A percentile compares a stretch with the other conserved stretches of the same genome.
These are phyloP conservation scores for Micrasema minimum DNA, from an alignment of 1,140 invertebrate species.

Conservation along the genomic window DNA sequence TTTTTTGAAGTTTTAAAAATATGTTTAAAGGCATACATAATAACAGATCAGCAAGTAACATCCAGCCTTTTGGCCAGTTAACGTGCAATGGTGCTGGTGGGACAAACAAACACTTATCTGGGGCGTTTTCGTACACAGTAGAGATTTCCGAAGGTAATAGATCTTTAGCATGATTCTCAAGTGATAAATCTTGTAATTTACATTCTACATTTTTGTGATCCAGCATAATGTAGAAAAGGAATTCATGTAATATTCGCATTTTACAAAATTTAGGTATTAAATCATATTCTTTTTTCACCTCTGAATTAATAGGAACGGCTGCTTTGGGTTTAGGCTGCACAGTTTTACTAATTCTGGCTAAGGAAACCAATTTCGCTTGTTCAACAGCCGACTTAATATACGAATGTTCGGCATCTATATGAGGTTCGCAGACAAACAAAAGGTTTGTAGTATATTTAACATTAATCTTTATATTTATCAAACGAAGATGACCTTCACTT, in stretches of 20 bases:
- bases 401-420: slow-evolving; percentile 28
- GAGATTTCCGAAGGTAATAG: slow-evolving; percentile 48
- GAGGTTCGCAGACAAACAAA: slow-evolving; percentile 40
- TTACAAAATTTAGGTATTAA: slow-evolving; percentile 73
- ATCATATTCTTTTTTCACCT: slow-evolving; percentile 33
- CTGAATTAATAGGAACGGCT: neutral
- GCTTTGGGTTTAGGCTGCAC: neutral
- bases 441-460: neutral
- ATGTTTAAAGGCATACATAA: slow-evolving; percentile 75
- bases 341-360: neutral
- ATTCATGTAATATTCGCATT: slow-evolving; percentile 72
- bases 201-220: slow-evolving; percentile 64
- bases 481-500: slow-evolving; percentile 30
- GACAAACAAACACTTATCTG: slow-evolving; percentile 78
- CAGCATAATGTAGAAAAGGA: slow-evolving; percentile 76
- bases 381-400: slow-evolving; percentile 40
- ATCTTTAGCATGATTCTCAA: slow-evolving; percentile 1
- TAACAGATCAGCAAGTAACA: slow-evolving; percentile 75
- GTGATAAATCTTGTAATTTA: slow-evolving; percentile 56
- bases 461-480: slow-evolving; percentile 29
- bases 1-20: slow-evolving; percentile 73
- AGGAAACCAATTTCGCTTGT: slow-evolving; percentile 33
- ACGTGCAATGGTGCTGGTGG: slow-evolving; percentile 71
- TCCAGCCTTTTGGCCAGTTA: slow-evolving; percentile 74
- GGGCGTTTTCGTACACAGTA: slow-evolving; percentile 55